Conservation (phyloP, 2,888 invertebrate genomes). For the Panopea generosa region DNA sequence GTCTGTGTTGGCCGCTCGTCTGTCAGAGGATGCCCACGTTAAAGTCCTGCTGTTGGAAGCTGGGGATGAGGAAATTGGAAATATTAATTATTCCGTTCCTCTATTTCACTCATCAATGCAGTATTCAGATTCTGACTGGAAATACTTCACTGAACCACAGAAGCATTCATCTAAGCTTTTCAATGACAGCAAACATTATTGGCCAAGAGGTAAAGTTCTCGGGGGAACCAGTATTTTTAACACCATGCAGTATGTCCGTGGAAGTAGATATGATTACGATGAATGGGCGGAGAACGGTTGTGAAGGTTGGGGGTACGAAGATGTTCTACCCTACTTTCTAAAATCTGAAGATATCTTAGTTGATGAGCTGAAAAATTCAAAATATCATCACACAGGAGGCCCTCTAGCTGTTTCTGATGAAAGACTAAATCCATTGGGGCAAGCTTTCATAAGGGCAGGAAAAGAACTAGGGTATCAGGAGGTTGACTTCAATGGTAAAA, state of each 20-base stretch:
- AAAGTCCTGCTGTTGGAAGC: slow-evolving; percentile 20
- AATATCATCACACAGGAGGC: slow-evolving; percentile 47
- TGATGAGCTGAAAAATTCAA: slow-evolving; percentile 23
- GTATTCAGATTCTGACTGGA: slow-evolving; percentile 8
- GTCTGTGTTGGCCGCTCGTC: slow-evolving; percentile 10
- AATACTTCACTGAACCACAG: slow-evolving; percentile 20
- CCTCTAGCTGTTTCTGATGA: slow-evolving; percentile 39
- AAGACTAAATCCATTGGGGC: slow-evolving; percentile 86
- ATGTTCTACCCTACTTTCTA: slow-evolving; percentile 55
- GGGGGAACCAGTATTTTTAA: slow-evolving; percentile 95
- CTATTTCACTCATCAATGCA: slow-evolving; percentile 1
- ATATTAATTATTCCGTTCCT: slow-evolving; percentile 5
- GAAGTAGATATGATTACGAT: slow-evolving; percentile 50
- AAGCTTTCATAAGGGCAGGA: slow-evolving; percentile 38
- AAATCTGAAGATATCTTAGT: slow-evolving; percentile 51
- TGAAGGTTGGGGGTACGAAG: slow-evolving; percentile 47
- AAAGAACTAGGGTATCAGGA: slow-evolving; percentile 50
- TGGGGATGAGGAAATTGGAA: slow-evolving; percentile 12
- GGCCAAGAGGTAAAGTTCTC: slow-evolving; percentile 96
- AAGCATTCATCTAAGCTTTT: slow-evolving; percentile 1
- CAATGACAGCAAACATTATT: slow-evolving; percentile 89
- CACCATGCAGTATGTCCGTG: slow-evolving; percentile 89
- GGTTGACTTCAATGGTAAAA: slow-evolving; percentile 50
- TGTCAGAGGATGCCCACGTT: slow-evolving; percentile 12
- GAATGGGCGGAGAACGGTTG: slow-evolving; percentile 51